Percentiles rank a stretch among this genome's conserved stretches.
Evolutionary conservation across 2,113 vertebrate genomes (phyloP).

Genomic region (Oncorhynchus kisutch): DNA sequence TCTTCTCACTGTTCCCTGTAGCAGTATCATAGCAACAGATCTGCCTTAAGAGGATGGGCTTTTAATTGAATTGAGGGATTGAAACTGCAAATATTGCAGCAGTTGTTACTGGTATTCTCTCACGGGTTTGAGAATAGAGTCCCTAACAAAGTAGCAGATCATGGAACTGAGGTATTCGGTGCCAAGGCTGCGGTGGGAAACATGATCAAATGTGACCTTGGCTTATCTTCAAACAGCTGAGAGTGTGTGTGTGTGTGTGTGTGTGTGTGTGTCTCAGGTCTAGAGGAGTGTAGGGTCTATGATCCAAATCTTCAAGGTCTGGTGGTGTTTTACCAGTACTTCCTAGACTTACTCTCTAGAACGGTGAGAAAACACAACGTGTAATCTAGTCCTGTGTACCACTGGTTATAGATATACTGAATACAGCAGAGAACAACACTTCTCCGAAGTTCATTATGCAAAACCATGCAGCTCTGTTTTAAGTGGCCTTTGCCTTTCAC

Average conservation of each 20-base stretch:
- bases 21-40: conserved; percentile 43
- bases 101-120: neutral
- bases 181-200: neutral
- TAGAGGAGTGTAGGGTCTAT: conserved; percentile 67
- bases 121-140: neutral
- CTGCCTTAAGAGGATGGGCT: neutral
- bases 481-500: neutral
- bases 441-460: neutral
- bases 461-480: neutral
- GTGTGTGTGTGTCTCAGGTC: conserved; percentile 18
- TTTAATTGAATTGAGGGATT: neutral
- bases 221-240: neutral
- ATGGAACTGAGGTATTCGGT: neutral
- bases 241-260: neutral
- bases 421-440: neutral
- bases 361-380: conserved; percentile 67
- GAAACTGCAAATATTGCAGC: neutral
- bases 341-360: conserved; percentile 82
- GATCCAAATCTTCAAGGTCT: conserved; percentile 61
- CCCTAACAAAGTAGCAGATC: neutral
- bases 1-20: conserved; percentile 17
- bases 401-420: neutral
- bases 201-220: neutral
- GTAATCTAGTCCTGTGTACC: neutral
- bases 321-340: conserved; percentile 69